Percentiles rank a stretch among this genome's conserved stretches.
phyloP scores from a whole-genome alignment of 2,797 vertebrate species.

The Lagocephalus sceleratus region DNA sequence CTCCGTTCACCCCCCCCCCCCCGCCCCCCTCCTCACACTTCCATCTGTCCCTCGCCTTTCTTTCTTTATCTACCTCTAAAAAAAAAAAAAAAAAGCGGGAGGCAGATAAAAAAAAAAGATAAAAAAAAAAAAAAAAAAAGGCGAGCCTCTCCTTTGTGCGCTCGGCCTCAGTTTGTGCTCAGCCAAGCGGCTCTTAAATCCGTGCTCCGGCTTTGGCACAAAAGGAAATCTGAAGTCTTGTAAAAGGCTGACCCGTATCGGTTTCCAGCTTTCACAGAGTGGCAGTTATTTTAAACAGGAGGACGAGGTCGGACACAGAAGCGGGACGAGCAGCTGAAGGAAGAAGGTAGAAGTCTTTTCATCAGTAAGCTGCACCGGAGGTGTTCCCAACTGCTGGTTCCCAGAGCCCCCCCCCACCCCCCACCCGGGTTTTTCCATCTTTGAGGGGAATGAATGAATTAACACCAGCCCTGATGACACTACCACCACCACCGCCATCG shows the following conservation, averaged over 20 bases:
- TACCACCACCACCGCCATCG: neutral
- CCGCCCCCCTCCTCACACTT: constrained; percentile 44
- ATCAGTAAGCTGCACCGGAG: constrained; percentile 38
- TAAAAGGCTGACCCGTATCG: constrained; percentile 57
- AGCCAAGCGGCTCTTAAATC: constrained; percentile 68
- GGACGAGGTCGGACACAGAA: constrained; percentile 25
- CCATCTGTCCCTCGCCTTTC: constrained; percentile 63
- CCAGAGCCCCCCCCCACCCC: constrained; percentile 58
- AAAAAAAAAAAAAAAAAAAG: constrained; percentile 37
- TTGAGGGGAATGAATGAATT: constrained; percentile 67
- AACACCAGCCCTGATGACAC: constrained; percentile 59
- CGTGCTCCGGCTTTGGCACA: constrained; percentile 58
- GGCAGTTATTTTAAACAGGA: constrained; percentile 52
- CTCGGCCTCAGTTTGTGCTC: constrained; percentile 65
- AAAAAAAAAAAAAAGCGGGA: no score
- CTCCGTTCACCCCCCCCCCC: constrained; percentile 10
- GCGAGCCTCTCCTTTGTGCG: constrained; percentile 61
- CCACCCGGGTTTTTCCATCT: constrained; percentile 44
- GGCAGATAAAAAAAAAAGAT: constrained; percentile 30
- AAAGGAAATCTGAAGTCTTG: constrained; percentile 60
- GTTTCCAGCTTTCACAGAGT: constrained; percentile 51
- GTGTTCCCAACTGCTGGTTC: constrained; percentile 37
- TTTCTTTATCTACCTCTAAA: constrained; percentile 64
- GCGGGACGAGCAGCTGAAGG: constrained; percentile 39
- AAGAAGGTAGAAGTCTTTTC: constrained; percentile 51